Percentiles rank a stretch among this genome's conserved stretches.
These are phyloP conservation scores for Pagrus major DNA, from an alignment of 2,113 vertebrate species.

Conservation along the genomic window DNA sequence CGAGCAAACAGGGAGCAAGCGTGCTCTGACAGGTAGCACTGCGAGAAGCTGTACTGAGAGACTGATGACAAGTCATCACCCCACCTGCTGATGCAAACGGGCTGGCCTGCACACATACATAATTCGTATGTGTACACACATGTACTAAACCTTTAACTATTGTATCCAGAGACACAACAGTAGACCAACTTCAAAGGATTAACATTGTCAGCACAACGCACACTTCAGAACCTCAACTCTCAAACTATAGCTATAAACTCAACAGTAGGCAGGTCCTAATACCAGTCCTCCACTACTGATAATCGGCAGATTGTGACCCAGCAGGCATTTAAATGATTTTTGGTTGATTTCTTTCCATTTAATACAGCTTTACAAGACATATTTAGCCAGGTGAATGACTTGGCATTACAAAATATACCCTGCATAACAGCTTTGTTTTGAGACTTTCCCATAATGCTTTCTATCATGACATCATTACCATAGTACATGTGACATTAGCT, in stretches of 20 bases:
- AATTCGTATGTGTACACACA: conserved; percentile 16
- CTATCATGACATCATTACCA: neutral
- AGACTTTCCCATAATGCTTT: neutral
- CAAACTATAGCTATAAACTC: neutral
- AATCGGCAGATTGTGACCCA: neutral
- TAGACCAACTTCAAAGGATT: conserved; percentile 11
- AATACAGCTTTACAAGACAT: neutral
- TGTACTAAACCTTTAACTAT: conserved; percentile 40
- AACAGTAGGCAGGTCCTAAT: neutral
- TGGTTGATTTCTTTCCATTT: neutral
- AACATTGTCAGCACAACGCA: neutral
- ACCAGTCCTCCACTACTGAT: neutral
- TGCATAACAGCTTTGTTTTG: neutral
- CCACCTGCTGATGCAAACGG: conserved; percentile 34
- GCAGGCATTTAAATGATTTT: neutral
- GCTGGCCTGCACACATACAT: conserved; percentile 27
- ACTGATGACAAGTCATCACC: conserved; percentile 35
- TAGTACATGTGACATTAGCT: neutral
- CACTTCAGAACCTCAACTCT: neutral
- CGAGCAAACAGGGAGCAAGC: conserved; percentile 63
- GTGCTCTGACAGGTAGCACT: conserved; percentile 64
- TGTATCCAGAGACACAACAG: conserved; percentile 23
- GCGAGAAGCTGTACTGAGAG: conserved; percentile 25
- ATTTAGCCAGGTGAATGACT: neutral
- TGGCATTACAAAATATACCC: neutral